Evolutionary conservation across 1,140 invertebrate genomes (phyloP).

Genomic region (Anastatus disparis): DNA sequence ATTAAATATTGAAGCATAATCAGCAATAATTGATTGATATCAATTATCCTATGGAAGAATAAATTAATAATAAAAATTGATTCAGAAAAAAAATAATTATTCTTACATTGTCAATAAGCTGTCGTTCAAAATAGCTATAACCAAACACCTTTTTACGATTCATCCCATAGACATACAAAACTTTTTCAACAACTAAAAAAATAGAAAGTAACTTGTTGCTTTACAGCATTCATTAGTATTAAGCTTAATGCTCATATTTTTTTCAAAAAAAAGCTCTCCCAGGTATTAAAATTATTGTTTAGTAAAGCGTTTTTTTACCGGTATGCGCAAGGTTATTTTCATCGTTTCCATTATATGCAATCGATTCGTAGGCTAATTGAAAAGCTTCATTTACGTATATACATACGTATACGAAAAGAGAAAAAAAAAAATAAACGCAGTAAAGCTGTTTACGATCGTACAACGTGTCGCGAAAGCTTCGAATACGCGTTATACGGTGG

Average conservation of each 20-base stretch:
- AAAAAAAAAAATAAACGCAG: constrained; percentile 54
- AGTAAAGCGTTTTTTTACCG: no score
- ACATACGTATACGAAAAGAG: constrained; percentile 21
- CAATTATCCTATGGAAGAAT: no score
- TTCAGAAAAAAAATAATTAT: no score
- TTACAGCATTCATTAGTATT: background rate
- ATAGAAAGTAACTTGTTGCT: constrained; percentile 21
- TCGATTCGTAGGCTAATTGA: constrained; percentile 64
- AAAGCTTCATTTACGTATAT: constrained; percentile 47
- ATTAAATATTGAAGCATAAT: no score
- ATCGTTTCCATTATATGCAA: constrained; percentile 57
- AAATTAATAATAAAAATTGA: no score
- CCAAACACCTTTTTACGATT: no score
- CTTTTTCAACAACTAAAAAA: no score
- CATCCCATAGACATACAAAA: no score
- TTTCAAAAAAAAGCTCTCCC: background rate
- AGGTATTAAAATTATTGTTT: constrained; percentile 28
- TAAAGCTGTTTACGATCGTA: constrained; percentile 64
- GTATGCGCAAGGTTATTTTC: constrained; percentile 38
- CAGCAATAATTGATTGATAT: no score
- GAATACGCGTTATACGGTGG: background rate
- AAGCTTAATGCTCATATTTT: background rate
- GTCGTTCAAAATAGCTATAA: no score
- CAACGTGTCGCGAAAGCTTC: constrained; percentile 55
- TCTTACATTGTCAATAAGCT: no score